A percentile compares a stretch with the other conserved stretches of the same genome.
These are phyloP conservation scores for Taphrorychus bicolor DNA, from an alignment of 2,888 invertebrate species.

Conservation along the genomic window DNA sequence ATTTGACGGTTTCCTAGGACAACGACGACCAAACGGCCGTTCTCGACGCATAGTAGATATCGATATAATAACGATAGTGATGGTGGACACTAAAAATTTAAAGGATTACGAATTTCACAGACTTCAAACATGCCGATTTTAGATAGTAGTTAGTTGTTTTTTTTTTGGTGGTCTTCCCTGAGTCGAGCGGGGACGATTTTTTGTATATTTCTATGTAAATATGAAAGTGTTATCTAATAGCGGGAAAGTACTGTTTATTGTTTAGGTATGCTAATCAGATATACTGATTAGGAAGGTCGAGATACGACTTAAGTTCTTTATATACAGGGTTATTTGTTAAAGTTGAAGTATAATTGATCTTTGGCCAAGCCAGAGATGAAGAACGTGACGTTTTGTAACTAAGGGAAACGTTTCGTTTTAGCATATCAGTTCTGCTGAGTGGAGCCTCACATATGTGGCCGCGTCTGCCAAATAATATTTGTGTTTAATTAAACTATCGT, in stretches of 20 bases:
- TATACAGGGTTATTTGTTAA: slow-evolving; percentile 58
- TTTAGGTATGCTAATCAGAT: slow-evolving; percentile 45
- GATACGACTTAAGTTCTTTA: slow-evolving; percentile 50
- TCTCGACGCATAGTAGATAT: slow-evolving; percentile 57
- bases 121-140: slow-evolving; percentile 34
- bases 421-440: slow-evolving; percentile 43
- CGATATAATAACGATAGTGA: slow-evolving; percentile 36
- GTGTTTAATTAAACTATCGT: slow-evolving; percentile 44
- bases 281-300: slow-evolving; percentile 38
- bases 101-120: slow-evolving; percentile 42
- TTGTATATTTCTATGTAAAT: slow-evolving; percentile 56
- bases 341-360: slow-evolving; percentile 46
- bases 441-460: slow-evolving; percentile 24
- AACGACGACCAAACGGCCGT: slow-evolving; percentile 56
- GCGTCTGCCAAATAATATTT: slow-evolving; percentile 39
- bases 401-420: slow-evolving; percentile 32
- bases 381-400: slow-evolving; percentile 23
- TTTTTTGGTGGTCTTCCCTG: slow-evolving; percentile 34
- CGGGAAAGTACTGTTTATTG: slow-evolving; percentile 55
- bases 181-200: slow-evolving; percentile 37
- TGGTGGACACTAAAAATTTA: slow-evolving; percentile 27
- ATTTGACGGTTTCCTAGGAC: slow-evolving; percentile 57
- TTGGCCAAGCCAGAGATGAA: slow-evolving; percentile 46
- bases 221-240: slow-evolving; percentile 45
- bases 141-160: slow-evolving; percentile 40